A percentile compares a stretch with the other conserved stretches of the same genome.
Conservation (phyloP, 2,888 invertebrate genomes). For the Ornithoptera alexandrae region DNA sequence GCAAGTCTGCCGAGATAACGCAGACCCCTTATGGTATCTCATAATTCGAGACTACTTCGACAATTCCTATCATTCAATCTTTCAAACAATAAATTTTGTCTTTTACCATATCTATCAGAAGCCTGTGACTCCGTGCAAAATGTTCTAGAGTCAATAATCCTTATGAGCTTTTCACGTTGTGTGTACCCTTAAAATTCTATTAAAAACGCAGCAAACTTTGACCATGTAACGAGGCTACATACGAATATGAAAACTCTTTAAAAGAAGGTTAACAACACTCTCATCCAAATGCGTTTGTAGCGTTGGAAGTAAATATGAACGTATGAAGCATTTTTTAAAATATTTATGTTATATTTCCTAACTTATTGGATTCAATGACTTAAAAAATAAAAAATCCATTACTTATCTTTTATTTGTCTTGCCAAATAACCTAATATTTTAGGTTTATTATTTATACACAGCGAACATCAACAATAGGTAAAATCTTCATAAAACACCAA, state of each 20-base stretch:
- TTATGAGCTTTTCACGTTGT: background rate
- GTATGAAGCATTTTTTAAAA: background rate
- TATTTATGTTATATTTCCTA: background rate
- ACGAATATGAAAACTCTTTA: conserved; percentile 9
- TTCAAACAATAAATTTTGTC: background rate
- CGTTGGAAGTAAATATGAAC: background rate
- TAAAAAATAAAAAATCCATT: no score
- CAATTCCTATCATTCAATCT: conserved; percentile 6
- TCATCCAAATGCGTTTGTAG: conserved; percentile 1
- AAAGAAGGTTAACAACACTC: conserved; percentile 20
- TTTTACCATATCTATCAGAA: background rate
- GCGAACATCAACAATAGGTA: no score
- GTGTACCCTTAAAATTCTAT: conserved; percentile 1
- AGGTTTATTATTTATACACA: no score
- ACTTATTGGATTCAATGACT: no score
- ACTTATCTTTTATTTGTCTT: no score
- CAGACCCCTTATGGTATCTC: conserved; percentile 28
- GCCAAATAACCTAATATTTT: no score
- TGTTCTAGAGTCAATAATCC: background rate
- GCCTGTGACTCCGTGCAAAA: background rate
- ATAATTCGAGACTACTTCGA: conserved; percentile 11
- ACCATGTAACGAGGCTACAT: conserved; percentile 16
- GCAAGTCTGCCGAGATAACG: conserved; percentile 34
- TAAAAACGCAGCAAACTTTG: conserved; percentile 13
- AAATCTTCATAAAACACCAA: no score